Evolutionary conservation across 2,888 invertebrate genomes (phyloP).

Genomic region (Nycteola revayana): DNA sequence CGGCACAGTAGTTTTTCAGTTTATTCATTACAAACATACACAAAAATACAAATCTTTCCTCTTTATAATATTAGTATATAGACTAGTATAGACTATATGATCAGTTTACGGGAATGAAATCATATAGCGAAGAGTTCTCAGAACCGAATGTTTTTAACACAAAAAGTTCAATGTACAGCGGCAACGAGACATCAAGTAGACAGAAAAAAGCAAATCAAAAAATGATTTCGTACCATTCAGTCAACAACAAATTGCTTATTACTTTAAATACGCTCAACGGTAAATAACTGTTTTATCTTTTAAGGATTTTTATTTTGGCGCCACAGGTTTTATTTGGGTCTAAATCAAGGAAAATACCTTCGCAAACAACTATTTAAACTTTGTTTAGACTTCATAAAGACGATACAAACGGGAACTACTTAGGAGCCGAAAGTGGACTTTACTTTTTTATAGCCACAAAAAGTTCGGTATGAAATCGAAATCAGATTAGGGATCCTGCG

Average conservation of each 20-base stretch:
- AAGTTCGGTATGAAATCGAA: slow-evolving; percentile 68
- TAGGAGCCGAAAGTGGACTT: slow-evolving; percentile 51
- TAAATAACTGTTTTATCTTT: slow-evolving; percentile 24
- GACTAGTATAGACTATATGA: too few species aligned
- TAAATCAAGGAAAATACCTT: slow-evolving; percentile 39
- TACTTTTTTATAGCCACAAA: slow-evolving; percentile 68
- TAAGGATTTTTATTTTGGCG: slow-evolving; percentile 29
- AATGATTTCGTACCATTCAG: slow-evolving; percentile 21
- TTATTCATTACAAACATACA: too few species aligned
- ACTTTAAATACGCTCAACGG: slow-evolving; percentile 17
- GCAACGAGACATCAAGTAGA: slow-evolving; percentile 29
- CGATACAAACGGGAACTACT: slow-evolving; percentile 50
- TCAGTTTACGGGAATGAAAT: too few species aligned
- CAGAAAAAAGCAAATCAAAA: slow-evolving; percentile 34
- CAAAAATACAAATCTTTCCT: too few species aligned
- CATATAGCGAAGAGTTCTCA: slow-evolving; percentile 39
- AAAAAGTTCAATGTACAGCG: slow-evolving; percentile 35
- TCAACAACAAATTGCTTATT: slow-evolving; percentile 25
- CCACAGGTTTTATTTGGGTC: slow-evolving; percentile 40
- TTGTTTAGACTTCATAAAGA: slow-evolving; percentile 48
- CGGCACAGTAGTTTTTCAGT: too few species aligned
- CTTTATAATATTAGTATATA: too few species aligned
- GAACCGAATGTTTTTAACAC: slow-evolving; percentile 49
- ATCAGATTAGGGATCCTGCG: slow-evolving; percentile 68
- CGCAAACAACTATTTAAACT: slow-evolving; percentile 47